A percentile compares a stretch with the other conserved stretches of the same genome.
These are phyloP conservation scores for Bradypus variegatus DNA, from an alignment of 2,797 vertebrate species.

Conservation along the genomic window DNA sequence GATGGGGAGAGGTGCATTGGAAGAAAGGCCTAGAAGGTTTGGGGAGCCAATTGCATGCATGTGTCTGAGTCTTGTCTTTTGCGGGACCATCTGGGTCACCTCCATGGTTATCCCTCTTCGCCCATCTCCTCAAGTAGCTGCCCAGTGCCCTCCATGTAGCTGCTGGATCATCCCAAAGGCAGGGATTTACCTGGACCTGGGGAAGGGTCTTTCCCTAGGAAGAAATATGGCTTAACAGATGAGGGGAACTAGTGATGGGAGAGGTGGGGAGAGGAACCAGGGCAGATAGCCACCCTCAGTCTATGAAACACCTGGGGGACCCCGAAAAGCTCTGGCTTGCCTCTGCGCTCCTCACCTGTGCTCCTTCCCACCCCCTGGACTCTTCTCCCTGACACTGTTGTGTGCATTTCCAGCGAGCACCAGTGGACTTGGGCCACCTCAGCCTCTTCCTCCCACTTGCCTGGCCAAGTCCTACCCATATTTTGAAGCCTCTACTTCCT, in stretches of 20 bases:
- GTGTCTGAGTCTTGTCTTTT: background rate
- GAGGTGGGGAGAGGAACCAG: background rate
- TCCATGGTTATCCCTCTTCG: background rate
- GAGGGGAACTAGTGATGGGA: background rate
- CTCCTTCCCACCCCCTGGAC: background rate
- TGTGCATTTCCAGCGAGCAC: background rate
- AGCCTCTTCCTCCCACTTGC: rapidly evolving
- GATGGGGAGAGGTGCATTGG: too few relatives aligned
- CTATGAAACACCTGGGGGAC: background rate
- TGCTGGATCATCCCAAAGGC: background rate
- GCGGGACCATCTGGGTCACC: background rate
- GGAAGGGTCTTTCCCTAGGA: background rate
- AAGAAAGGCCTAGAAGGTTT: background rate
- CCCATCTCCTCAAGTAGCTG: background rate
- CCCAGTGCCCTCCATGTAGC: background rate
- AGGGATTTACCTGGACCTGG: background rate
- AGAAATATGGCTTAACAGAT: background rate
- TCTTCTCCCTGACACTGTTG: background rate
- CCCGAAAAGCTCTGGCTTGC: background rate
- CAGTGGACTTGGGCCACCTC: background rate
- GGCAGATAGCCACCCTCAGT: background rate
- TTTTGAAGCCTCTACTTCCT: background rate
- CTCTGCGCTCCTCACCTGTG: background rate
- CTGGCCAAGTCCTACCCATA: too few relatives aligned
- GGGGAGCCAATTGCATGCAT: too few relatives aligned